These are phyloP conservation scores for Trichechus manatus DNA, from an alignment of 2,113 vertebrate genomes.

Conservation along the genomic window DNA sequence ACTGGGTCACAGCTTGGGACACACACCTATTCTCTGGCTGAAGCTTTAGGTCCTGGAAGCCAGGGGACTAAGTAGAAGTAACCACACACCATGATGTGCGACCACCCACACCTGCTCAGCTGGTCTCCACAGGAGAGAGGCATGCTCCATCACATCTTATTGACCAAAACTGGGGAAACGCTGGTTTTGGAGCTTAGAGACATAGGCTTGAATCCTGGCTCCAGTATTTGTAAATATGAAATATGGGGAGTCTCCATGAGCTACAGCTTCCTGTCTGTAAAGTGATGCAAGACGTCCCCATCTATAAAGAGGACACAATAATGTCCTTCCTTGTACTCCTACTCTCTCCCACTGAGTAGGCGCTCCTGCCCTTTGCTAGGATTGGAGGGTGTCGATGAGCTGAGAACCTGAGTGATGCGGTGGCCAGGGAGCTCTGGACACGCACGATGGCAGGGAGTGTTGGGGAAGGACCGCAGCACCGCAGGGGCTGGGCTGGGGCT, in stretches of 20 bases:
- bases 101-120: too few relatives aligned
- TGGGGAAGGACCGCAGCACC: too few relatives aligned
- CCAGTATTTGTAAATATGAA: not conserved
- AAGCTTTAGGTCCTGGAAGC: not conserved
- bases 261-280: not conserved
- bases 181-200: not conserved
- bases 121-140: too few relatives aligned
- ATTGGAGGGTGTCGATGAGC: too few relatives aligned
- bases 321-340: not conserved
- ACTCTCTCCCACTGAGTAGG: not conserved
- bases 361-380: too few relatives aligned
- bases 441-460: too few relatives aligned
- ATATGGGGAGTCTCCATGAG: not conserved
- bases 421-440: too few relatives aligned
- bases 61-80: not conserved
- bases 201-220: not conserved
- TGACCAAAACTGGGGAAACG: not conserved
- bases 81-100: fast-evolving
- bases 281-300: too few relatives aligned
- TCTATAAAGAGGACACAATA: too few relatives aligned
- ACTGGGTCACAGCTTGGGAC: not conserved
- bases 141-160: fast-evolving
- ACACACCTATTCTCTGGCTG: not conserved
- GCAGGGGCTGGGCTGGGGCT: too few relatives aligned
- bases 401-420: too few relatives aligned